Evolutionary conservation across 2,888 invertebrate genomes (phyloP).

Genomic region (Ctena decussata): DNA sequence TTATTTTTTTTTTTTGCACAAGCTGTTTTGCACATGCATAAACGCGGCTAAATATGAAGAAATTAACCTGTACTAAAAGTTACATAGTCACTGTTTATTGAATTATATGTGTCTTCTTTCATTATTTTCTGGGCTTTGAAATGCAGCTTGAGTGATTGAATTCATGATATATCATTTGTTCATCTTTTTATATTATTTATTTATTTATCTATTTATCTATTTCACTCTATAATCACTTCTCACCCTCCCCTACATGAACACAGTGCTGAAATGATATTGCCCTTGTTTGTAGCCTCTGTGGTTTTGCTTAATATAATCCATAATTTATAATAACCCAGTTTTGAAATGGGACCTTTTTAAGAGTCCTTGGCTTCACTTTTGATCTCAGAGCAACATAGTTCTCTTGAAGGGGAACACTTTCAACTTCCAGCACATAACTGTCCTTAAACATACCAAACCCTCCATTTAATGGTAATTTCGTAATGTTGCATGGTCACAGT

Average conservation of each 20-base stretch:
- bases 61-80: too few species aligned
- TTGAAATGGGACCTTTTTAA: not conserved
- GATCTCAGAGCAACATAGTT: not conserved
- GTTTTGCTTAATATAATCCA: not conserved
- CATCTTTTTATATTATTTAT: not conserved
- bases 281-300: not conserved
- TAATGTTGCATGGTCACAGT: not conserved
- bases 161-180: too few species aligned
- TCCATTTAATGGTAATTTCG: not conserved
- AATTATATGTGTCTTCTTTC: too few species aligned
- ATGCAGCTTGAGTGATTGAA: too few species aligned
- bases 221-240: not conserved
- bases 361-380: not conserved
- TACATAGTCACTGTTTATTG: too few species aligned
- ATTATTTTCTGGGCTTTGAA: too few species aligned
- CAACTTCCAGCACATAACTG: not conserved
- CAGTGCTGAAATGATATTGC: not conserved
- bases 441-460: not conserved
- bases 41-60: too few species aligned
- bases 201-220: not conserved
- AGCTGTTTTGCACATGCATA: too few species aligned
- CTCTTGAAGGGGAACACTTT: not conserved
- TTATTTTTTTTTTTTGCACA: too few species aligned
- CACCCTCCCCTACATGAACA: not conserved
- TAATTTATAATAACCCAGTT: not conserved